Conservation (phyloP, 1,140 invertebrate species). For the Epicauta chinensis region DNA sequence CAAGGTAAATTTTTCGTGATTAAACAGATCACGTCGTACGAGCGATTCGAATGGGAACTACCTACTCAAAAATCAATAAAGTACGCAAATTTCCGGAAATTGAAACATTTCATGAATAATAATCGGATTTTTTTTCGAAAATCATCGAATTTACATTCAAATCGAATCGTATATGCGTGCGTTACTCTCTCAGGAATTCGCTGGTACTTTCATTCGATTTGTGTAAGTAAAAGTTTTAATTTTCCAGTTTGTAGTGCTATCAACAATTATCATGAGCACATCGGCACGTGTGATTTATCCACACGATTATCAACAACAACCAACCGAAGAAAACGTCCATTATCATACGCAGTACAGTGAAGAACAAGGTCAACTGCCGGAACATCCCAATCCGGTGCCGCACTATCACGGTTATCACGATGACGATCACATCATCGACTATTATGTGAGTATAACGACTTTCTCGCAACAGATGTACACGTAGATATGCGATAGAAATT, state of each 20-base stretch:
- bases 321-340: not conserved
- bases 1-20: no score
- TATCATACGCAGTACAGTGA: not conserved
- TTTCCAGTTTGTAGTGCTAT: not conserved
- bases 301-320: not conserved
- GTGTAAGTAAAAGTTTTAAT: no score
- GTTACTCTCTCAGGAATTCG: no score
- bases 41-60: no score
- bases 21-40: no score
- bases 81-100: no score
- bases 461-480: not conserved
- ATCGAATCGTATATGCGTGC: no score
- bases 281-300: not conserved
- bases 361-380: not conserved
- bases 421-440: slow-evolving; percentile 41
- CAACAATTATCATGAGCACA: not conserved
- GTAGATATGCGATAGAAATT: not conserved
- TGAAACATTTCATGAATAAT: no score
- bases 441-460: slow-evolving; percentile 40
- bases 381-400: not conserved
- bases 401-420: not conserved
- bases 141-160: no score
- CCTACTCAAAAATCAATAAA: no score
- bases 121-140: no score
- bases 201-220: no score